Base-by-base conservation (phyloP, 2,113 vertebrate genomes). In the Alces alces region DNA sequence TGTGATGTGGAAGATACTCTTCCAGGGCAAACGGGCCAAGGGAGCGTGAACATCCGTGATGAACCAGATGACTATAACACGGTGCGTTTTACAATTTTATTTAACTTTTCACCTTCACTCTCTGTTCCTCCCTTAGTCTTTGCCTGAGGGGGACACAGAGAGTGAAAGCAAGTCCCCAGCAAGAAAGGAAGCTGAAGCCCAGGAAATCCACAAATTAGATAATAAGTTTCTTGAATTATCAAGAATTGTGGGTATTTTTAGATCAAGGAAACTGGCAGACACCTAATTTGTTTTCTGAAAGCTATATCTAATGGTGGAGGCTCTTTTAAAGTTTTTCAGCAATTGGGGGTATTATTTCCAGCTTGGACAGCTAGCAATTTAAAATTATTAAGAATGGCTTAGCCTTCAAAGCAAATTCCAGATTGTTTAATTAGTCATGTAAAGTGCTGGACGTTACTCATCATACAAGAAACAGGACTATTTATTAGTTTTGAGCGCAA, bases 391-490 rank as follows among this genome's bases (percentile, higher is more conserved):
- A 98, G 98, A 97, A 98, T 98, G 98, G 92, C 97, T 99, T 98
- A 98, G 96, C 73, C 98, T 99, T 99, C 98, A 99, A 98, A 99
- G 98, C 94, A 98, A 98, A 98, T 91, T 93, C 97, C 96, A 97
- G 97, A 98, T 98, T 97, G 97, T 98, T 98, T 98, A 98, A 98
- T 98, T 98, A 98, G 98, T 98, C 97, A 98, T 98, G 98, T 96
- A 98, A 98, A 93, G 88, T 90, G 80, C 94, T 98, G 98, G 98
- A 91, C 0, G 21, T 95, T 98, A 98, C 97, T 98, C 95, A 96
- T 98, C 98, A 96, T 89, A 91, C 50, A 96, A 97, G 98, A 97
- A 97, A 97, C 89, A 94, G 94, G 98, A 97, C 95, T 98, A 98
- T 98, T 98, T 98, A 97, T 98, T 99, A 96, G 97, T 97, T 99